Evolutionary conservation across 2,113 vertebrate genomes (phyloP).

Genomic region (Siniperca knerii): DNA sequence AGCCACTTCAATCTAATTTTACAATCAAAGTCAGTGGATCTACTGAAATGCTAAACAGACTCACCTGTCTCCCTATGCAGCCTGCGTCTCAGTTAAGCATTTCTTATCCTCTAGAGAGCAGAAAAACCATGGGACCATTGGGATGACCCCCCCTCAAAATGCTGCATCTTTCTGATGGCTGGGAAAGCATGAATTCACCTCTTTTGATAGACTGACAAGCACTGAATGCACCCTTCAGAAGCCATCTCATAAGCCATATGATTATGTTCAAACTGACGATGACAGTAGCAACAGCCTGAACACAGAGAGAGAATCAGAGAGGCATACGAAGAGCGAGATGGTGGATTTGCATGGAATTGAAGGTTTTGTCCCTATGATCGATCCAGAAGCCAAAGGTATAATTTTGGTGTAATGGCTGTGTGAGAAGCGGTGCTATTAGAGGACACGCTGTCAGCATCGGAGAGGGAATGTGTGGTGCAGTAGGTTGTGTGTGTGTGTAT

Average conservation of each 20-base stretch:
- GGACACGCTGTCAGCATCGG: constrained; percentile 26
- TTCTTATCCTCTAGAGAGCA: constrained; percentile 13
- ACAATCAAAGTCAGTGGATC: neutral
- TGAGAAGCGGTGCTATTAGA: constrained; percentile 57
- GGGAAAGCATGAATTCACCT: constrained; percentile 9
- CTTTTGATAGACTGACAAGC: constrained; percentile 48
- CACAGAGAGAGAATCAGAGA: constrained; percentile 31
- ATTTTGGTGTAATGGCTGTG: constrained; percentile 60
- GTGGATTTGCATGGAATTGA: constrained; percentile 60
- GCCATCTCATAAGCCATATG: constrained; percentile 25
- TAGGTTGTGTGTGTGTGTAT: neutral
- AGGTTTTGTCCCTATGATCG: constrained; percentile 57
- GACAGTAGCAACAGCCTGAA: constrained; percentile 18
- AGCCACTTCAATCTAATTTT: constrained; percentile 13
- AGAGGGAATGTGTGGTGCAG: constrained; percentile 7
- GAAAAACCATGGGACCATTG: neutral
- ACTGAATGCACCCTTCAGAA: constrained; percentile 37
- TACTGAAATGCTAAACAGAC: constrained; percentile 6
- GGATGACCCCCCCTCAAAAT: neutral
- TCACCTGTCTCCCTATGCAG: neutral
- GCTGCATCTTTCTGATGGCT: neutral
- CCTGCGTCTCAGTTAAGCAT: constrained; percentile 14
- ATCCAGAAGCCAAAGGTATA: constrained; percentile 56
- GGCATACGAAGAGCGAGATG: neutral
- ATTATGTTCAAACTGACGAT: constrained; percentile 22